phyloP scores from a whole-genome alignment of 2,113 vertebrate species.

The Arenaria interpres region DNA sequence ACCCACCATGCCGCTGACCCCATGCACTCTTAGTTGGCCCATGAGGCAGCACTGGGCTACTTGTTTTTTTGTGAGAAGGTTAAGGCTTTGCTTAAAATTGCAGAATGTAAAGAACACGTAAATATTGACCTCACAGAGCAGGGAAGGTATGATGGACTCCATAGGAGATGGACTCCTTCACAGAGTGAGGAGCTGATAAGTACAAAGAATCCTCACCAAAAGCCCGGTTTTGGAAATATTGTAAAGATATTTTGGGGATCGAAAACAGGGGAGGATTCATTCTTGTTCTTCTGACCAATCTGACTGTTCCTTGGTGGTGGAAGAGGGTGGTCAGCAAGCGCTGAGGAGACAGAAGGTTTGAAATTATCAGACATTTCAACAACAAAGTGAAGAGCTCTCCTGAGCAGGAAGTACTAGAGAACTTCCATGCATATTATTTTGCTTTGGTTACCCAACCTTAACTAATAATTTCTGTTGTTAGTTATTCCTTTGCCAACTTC shows the following conservation, averaged over 20 bases:
- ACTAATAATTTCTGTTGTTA: neutral
- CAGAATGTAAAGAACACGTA: neutral
- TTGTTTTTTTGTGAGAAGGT: neutral
- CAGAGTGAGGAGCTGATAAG: neutral
- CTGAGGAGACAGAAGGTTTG: neutral
- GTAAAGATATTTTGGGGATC: neutral
- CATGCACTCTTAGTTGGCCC: neutral
- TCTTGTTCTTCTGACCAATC: neutral
- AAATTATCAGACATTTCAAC: neutral
- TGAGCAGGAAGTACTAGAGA: neutral
- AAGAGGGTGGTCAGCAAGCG: neutral
- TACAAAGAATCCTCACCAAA: neutral
- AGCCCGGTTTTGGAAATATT: neutral
- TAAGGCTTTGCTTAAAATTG: neutral
- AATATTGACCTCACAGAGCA: neutral
- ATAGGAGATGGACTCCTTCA: too few species aligned
- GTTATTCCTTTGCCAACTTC: neutral
- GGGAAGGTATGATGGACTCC: neutral
- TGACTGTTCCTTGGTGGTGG: neutral
- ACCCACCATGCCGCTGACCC: rapidly evolving
- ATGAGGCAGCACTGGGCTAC: neutral
- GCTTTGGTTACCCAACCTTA: neutral
- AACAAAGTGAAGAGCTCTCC: neutral
- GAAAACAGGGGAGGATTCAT: neutral
- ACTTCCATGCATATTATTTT: neutral